These are phyloP conservation scores for Drosophila putrida DNA, from an alignment of 2,888 invertebrate species.

Conservation along the genomic window DNA sequence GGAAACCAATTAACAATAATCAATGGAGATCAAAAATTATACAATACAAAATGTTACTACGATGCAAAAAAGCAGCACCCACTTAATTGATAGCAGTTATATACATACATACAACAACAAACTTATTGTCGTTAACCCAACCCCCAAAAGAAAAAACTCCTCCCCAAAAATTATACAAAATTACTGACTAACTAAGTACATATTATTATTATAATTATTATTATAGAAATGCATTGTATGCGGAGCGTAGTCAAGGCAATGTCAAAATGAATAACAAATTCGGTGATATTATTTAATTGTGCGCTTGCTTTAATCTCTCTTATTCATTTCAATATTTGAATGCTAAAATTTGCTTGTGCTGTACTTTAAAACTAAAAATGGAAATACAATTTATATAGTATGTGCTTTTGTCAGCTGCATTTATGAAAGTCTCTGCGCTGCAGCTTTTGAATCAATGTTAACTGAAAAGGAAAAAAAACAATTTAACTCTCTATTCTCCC, in stretches of 20 bases:
- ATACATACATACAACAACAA: conserved; percentile 19
- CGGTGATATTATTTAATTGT: conserved; percentile 76
- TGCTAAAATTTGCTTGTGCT: background rate
- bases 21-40: conserved; percentile 35
- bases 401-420: conserved; percentile 71
- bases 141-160: background rate
- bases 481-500: conserved; percentile 26
- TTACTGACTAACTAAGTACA: conserved; percentile 36
- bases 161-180: conserved; percentile 31
- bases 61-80: conserved; percentile 35
- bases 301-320: conserved; percentile 51
- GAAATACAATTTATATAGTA: conserved; percentile 22
- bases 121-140: conserved; percentile 47
- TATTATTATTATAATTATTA: conserved; percentile 22
- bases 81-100: conserved; percentile 51
- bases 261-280: conserved; percentile 57
- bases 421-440: conserved; percentile 52
- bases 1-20: conserved; percentile 57
- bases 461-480: conserved; percentile 4
- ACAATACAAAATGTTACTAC: conserved; percentile 47
- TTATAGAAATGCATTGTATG: conserved; percentile 35
- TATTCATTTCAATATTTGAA: conserved; percentile 8
- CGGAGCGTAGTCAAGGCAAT: conserved; percentile 40
- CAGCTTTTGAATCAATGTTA: conserved; percentile 40
- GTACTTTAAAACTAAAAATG: conserved; percentile 4